Percentiles rank a stretch among this genome's conserved stretches.
Conservation (phyloP, 2,113 vertebrate species). For the Pyrgilauda ruficollis region DNA sequence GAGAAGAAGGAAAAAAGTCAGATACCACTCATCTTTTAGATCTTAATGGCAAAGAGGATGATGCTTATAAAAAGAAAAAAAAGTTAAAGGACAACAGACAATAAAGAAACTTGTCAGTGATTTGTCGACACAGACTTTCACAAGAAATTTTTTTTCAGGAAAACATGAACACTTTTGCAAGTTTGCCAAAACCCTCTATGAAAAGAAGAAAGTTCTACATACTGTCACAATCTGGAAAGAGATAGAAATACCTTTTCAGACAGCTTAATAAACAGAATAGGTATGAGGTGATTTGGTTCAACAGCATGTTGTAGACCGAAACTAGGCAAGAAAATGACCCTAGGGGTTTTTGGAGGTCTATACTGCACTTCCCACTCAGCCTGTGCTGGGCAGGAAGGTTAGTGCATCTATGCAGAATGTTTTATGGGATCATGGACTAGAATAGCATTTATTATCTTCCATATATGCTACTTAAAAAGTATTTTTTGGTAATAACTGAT, state of each 20-base stretch:
- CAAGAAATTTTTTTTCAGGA: neutral
- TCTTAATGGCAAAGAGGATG: neutral
- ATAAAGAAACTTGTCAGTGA: neutral
- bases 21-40: neutral
- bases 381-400: neutral
- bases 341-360: neutral
- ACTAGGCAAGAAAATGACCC: fast-evolving
- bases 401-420: neutral
- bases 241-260: neutral
- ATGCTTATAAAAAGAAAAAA: neutral
- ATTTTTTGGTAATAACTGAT: neutral
- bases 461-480: neutral
- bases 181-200: neutral
- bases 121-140: neutral
- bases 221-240: neutral
- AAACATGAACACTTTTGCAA: neutral
- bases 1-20: neutral
- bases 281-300: neutral
- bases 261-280: neutral
- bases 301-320: neutral
- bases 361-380: neutral
- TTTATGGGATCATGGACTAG: neutral
- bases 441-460: neutral
- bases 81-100: neutral
- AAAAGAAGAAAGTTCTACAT: neutral